Conservation (phyloP, 37 sponge, comb jelly and placozoan species). For the Chondrosia reniformis region DNA sequence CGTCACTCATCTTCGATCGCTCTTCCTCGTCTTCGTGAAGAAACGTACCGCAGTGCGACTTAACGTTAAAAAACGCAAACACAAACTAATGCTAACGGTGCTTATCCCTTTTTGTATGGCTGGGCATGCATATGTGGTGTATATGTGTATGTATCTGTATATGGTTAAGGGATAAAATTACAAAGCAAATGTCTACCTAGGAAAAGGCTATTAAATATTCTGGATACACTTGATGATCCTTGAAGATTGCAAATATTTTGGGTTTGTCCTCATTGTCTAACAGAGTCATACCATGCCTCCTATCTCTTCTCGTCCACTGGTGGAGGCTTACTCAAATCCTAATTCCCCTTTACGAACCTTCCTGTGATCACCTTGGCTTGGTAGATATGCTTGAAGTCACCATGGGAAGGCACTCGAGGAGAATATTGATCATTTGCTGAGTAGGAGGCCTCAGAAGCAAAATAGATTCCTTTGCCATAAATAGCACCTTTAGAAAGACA, state of each 20-base stretch:
- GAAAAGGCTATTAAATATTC: constrained; percentile 61
- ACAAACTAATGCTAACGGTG: too few species aligned
- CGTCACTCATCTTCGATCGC: constrained; percentile 83
- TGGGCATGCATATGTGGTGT: too few species aligned
- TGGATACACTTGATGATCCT: constrained; percentile 69
- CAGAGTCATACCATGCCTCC: constrained; percentile 42
- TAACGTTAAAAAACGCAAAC: too few species aligned
- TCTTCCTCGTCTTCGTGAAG: too few species aligned
- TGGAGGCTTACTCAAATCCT: constrained; percentile 18
- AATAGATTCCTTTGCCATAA: constrained; percentile 47
- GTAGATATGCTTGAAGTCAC: constrained; percentile 36
- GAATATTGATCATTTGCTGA: constrained; percentile 26
- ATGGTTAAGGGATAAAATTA: too few species aligned
- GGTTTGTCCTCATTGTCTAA: constrained; percentile 46
- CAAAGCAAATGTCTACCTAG: too few species aligned
- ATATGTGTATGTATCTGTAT: too few species aligned
- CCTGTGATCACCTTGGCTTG: constrained; percentile 30
- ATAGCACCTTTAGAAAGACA: constrained; percentile 26
- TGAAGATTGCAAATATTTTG: constrained; percentile 60
- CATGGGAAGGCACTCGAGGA: constrained; percentile 21
- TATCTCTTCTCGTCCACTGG: constrained; percentile 34
- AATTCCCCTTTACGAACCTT: constrained; percentile 6
- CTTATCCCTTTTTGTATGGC: too few species aligned
- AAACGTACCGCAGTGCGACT: too few species aligned
- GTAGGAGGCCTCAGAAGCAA: constrained; percentile 28